Evolutionary conservation across 2,888 invertebrate genomes (phyloP).

Genomic region (Microdon myrmicae): DNA sequence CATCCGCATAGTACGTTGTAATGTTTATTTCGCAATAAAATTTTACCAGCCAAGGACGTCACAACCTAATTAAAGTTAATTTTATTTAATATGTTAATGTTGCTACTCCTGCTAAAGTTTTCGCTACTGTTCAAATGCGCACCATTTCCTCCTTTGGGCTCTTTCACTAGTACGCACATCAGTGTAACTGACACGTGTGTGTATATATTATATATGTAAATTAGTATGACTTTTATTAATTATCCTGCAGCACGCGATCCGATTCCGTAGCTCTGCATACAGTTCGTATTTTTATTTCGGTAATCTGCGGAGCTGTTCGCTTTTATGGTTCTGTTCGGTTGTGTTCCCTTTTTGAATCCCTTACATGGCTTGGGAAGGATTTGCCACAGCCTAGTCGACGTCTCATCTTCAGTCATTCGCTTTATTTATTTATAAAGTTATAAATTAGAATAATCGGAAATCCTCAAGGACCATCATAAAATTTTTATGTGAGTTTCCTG

Average conservation of each 20-base stretch:
- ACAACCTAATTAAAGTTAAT: conserved; percentile 45
- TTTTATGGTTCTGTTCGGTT: conserved; percentile 27
- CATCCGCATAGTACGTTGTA: too few species aligned
- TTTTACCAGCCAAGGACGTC: conserved; percentile 28
- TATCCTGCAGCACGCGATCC: conserved; percentile 34
- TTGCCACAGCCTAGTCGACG: neutral
- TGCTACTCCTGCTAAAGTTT: too few species aligned
- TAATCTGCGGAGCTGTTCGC: conserved; percentile 16
- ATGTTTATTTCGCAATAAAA: conserved; percentile 39
- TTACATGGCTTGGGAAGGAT: neutral
- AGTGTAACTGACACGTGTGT: too few species aligned
- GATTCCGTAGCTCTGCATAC: neutral
- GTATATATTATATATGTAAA: conserved; percentile 36
- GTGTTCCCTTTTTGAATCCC: conserved; percentile 1
- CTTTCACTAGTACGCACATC: too few species aligned
- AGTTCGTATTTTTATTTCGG: neutral
- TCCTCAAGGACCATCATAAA: conserved; percentile 39
- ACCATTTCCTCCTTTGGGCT: too few species aligned
- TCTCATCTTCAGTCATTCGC: conserved; percentile 23
- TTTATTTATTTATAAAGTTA: conserved; percentile 40
- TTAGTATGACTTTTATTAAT: conserved; percentile 42
- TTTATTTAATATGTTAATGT: too few species aligned
- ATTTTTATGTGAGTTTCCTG: conserved; percentile 38
- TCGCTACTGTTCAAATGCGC: too few species aligned
- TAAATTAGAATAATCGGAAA: conserved; percentile 49